These are phyloP conservation scores for Trematomus bernacchii DNA, from an alignment of 2,797 vertebrate genomes.

Conservation along the genomic window DNA sequence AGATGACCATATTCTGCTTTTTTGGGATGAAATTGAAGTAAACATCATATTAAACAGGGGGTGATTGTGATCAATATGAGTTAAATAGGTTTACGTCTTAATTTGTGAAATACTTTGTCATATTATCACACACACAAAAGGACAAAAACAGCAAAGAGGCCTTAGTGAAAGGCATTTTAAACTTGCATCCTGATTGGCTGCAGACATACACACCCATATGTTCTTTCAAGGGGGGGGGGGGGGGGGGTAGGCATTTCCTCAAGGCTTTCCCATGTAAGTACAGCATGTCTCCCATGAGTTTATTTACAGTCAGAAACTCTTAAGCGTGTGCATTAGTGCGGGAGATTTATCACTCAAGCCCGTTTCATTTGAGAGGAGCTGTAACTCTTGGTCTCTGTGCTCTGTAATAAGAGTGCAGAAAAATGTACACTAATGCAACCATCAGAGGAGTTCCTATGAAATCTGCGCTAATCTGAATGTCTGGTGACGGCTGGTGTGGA, in stretches of 20 bases:
- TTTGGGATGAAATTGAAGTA: background rate
- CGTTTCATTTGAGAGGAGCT: slow-evolving; percentile 77
- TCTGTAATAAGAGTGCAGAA: slow-evolving; percentile 78
- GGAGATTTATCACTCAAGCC: slow-evolving; percentile 82
- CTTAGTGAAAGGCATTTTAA: slow-evolving; percentile 26
- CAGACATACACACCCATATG: slow-evolving; percentile 65
- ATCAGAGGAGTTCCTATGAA: slow-evolving; percentile 70
- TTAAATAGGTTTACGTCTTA: slow-evolving; percentile 9
- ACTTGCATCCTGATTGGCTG: slow-evolving; percentile 71
- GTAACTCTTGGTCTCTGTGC: slow-evolving; percentile 76
- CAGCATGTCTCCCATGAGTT: slow-evolving; percentile 77
- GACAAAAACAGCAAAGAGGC: slow-evolving; percentile 36
- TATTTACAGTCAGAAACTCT: slow-evolving; percentile 83
- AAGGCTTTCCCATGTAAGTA: slow-evolving; percentile 72
- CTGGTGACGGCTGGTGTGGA: slow-evolving; percentile 66
- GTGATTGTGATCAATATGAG: slow-evolving; percentile 15
- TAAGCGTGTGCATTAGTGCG: slow-evolving; percentile 77
- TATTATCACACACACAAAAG: slow-evolving; percentile 11
- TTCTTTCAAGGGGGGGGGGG: slow-evolving; percentile 44
- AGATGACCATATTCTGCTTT: background rate
- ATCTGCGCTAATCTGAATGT: slow-evolving; percentile 67
- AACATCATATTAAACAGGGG: background rate
- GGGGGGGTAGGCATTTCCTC: slow-evolving; percentile 63
- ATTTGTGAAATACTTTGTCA: slow-evolving; percentile 36
- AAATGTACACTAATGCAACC: slow-evolving; percentile 74